These are phyloP conservation scores for Oreochromis tanganicae DNA, from an alignment of 2,113 vertebrate species.

Conservation along the genomic window DNA sequence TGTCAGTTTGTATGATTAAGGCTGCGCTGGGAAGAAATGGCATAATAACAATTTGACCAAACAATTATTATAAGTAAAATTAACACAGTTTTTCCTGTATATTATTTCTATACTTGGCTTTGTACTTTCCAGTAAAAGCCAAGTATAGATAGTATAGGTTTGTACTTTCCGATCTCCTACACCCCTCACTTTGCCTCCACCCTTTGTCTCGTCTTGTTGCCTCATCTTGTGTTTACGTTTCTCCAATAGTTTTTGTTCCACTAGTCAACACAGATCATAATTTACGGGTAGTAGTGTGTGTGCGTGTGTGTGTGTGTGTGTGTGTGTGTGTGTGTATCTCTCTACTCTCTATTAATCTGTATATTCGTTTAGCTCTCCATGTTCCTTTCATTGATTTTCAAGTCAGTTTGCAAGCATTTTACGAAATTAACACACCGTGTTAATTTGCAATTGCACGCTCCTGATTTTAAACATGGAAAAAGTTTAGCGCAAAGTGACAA, in stretches of 20 bases:
- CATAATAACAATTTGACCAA: not conserved
- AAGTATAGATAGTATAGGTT: not conserved
- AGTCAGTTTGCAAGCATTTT: not conserved
- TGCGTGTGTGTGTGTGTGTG: accelerated
- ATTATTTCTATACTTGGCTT: not conserved
- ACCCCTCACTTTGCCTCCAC: not conserved
- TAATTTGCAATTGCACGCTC: not conserved
- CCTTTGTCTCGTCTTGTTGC: not conserved
- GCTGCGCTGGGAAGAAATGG: not conserved
- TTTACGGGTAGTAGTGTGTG: not conserved
- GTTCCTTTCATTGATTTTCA: not conserved
- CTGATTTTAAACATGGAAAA: not conserved
- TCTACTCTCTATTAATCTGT: not conserved
- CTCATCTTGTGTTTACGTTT: conserved; percentile 26
- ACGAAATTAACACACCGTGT: not conserved
- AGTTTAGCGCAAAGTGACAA: not conserved
- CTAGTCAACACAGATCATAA: not conserved
- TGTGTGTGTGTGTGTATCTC: not conserved
- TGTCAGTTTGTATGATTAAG: not conserved
- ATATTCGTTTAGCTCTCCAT: not conserved
- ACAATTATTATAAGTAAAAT: not conserved
- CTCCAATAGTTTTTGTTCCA: not conserved
- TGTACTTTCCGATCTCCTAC: not conserved
- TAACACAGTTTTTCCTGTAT: not conserved
- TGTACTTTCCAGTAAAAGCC: not conserved